These are phyloP conservation scores for Pseudomyrmex concolor DNA, from an alignment of 1,140 invertebrate genomes.

Conservation along the genomic window DNA sequence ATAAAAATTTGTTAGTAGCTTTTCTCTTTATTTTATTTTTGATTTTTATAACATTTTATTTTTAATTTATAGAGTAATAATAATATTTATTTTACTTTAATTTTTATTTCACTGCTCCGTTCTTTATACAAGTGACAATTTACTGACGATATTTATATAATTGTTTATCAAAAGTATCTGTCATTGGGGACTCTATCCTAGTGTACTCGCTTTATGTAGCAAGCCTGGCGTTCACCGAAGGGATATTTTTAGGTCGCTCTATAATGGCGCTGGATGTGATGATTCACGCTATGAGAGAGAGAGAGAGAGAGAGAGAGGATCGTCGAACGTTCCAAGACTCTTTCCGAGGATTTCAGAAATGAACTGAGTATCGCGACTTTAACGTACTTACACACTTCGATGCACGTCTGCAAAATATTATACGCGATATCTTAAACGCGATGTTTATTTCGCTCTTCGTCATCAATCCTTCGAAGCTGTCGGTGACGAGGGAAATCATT, in stretches of 20 bases:
- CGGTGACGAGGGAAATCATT: slow-evolving; percentile 23
- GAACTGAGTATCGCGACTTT: slow-evolving; percentile 25
- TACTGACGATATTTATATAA: not conserved
- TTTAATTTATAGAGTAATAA: too few species aligned
- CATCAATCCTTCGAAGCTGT: not conserved
- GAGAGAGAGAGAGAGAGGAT: slow-evolving; percentile 6
- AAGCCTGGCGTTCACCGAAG: slow-evolving; percentile 4
- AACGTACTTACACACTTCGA: slow-evolving; percentile 1
- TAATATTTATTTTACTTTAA: too few species aligned
- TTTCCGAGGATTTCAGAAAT: slow-evolving; percentile 28
- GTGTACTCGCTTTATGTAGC: not conserved
- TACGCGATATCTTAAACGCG: slow-evolving; percentile 40
- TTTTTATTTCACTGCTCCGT: not conserved
- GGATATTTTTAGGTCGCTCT: slow-evolving; percentile 47
- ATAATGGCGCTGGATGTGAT: slow-evolving; percentile 27
- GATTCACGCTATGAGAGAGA: slow-evolving; percentile 50
- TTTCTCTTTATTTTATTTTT: too few species aligned
- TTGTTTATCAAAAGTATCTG: slow-evolving; percentile 8
- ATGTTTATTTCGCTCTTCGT: slow-evolving; percentile 36
- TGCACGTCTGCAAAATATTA: slow-evolving; percentile 23
- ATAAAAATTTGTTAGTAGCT: too few species aligned
- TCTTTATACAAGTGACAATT: not conserved
- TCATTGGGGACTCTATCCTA: slow-evolving; percentile 39
- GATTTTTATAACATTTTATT: too few species aligned
- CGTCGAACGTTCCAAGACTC: slow-evolving; percentile 17